A percentile compares a stretch with the other conserved stretches of the same genome.
These are phyloP conservation scores for Natator depressus DNA, from an alignment of 2,113 vertebrate genomes.

Conservation along the genomic window DNA sequence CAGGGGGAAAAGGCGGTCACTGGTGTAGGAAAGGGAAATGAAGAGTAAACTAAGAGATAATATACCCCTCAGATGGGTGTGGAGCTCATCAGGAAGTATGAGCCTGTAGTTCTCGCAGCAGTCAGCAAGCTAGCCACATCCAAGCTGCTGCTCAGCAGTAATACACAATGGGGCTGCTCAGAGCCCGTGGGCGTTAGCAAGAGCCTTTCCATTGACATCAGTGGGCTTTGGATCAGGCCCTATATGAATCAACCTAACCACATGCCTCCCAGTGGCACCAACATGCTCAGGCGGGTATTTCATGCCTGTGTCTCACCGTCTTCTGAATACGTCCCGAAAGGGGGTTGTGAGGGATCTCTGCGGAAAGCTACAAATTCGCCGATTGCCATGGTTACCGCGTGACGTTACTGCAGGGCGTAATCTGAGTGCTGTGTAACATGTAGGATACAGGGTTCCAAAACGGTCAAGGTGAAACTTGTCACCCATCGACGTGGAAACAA, in stretches of 20 bases:
- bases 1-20: neutral
- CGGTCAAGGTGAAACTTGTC: neutral
- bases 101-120: neutral
- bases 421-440: no score
- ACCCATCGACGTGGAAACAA: neutral
- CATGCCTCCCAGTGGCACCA: neutral
- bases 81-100: neutral
- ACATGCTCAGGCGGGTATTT: no score
- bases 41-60: neutral
- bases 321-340: neutral
- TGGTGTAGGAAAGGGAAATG: neutral
- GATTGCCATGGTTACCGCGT: neutral
- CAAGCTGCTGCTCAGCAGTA: accelerated
- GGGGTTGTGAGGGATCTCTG: neutral
- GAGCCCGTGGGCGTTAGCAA: neutral
- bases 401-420: neutral
- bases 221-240: neutral
- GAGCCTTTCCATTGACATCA: neutral
- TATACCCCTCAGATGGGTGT: neutral
- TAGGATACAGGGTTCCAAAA: neutral
- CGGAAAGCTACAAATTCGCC: neutral
- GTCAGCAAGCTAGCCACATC: neutral
- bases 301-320: neutral
- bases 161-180: accelerated
- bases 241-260: neutral